A percentile compares a stretch with the other conserved stretches of the same genome.
phyloP scores from a whole-genome alignment of 2,113 vertebrate genomes.

The Hyperopisus bebe region DNA sequence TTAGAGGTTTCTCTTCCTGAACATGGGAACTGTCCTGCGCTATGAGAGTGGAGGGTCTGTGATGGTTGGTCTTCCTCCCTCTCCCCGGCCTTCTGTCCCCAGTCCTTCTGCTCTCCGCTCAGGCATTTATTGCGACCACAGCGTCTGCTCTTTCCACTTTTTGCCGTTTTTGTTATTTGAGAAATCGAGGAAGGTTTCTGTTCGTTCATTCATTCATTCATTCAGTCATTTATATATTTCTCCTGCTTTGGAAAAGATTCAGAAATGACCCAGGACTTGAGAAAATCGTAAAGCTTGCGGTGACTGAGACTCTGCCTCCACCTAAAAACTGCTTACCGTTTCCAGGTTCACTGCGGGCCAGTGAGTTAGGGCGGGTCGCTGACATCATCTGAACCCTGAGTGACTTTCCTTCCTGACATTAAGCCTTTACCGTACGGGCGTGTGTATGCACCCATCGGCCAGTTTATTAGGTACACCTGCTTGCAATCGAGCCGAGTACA shows the following conservation, averaged over 20 bases:
- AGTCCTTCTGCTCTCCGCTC: conserved; percentile 31
- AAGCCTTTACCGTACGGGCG: background rate
- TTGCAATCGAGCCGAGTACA: background rate
- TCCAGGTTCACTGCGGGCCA: background rate
- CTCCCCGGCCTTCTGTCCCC: conserved; percentile 28
- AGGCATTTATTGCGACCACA: conserved; percentile 54
- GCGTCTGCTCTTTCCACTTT: conserved; percentile 39
- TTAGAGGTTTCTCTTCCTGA: conserved; percentile 24
- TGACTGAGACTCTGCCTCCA: background rate
- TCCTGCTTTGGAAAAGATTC: background rate
- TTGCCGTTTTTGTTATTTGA: conserved; percentile 40
- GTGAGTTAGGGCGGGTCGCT: background rate
- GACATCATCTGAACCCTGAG: conserved; percentile 6
- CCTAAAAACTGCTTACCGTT: background rate
- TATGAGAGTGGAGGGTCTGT: conserved; percentile 41
- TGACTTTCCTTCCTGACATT: background rate
- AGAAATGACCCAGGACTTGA: conserved; percentile 29
- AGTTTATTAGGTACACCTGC: background rate
- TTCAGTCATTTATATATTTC: background rate
- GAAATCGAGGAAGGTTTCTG: conserved; percentile 36
- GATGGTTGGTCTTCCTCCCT: conserved; percentile 32
- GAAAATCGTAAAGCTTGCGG: background rate
- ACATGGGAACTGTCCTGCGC: conserved; percentile 20
- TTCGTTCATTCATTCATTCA: background rate
- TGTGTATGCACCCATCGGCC: background rate